Conservation (phyloP, 1,140 invertebrate genomes). For the Neocloeon triangulifer region DNA sequence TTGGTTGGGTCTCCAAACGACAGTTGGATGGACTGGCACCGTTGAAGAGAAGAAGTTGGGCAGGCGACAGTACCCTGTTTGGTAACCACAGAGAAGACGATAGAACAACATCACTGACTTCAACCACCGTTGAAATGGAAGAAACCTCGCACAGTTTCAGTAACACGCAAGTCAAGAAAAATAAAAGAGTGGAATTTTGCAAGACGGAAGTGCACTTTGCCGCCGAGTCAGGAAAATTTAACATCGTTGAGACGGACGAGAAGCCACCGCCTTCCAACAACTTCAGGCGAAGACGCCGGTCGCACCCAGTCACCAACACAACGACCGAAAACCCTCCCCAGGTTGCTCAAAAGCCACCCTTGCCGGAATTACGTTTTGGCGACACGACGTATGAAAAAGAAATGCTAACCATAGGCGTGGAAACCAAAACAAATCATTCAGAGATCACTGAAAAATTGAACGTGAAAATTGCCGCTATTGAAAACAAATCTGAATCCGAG, state of each 20-base stretch:
- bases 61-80: background rate
- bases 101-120: background rate
- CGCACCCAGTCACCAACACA: constrained; percentile 4
- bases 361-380: constrained; percentile 25
- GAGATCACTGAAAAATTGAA: constrained; percentile 10
- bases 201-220: constrained; percentile 71
- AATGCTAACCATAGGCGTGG: constrained; percentile 12
- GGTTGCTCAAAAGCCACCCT: constrained; percentile 14
- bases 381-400: constrained; percentile 24
- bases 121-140: background rate
- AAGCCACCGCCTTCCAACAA: constrained; percentile 60
- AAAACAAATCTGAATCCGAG: constrained; percentile 11
- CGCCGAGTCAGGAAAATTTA: constrained; percentile 56
- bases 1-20: background rate
- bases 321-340: constrained; percentile 4
- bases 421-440: constrained; percentile 7
- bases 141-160: background rate
- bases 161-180: constrained; percentile 15
- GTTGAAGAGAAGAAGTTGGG: background rate
- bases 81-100: background rate
- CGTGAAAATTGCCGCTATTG: constrained; percentile 14
- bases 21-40: background rate
- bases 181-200: constrained; percentile 60
- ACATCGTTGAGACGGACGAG: constrained; percentile 66
- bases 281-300: constrained; percentile 34